Conservation (phyloP, 2,888 invertebrate genomes). For the Buathra laborator region DNA sequence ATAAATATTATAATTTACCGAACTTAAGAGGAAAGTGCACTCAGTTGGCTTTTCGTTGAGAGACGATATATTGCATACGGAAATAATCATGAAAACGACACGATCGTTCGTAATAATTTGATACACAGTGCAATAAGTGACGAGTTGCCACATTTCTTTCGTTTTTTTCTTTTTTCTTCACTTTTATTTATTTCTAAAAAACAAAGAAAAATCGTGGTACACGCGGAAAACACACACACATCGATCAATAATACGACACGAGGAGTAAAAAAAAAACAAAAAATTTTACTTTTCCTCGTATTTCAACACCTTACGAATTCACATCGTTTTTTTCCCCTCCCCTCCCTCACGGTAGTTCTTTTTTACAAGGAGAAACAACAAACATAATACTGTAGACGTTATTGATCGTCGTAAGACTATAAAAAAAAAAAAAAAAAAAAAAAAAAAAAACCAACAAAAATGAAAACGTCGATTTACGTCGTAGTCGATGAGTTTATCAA, state of each 20-base stretch:
- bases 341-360: slow-evolving; percentile 67
- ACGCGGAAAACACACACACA: slow-evolving; percentile 9
- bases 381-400: slow-evolving; percentile 76
- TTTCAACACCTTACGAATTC: slow-evolving; percentile 21
- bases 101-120: background rate
- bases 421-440: slow-evolving; percentile 11
- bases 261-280: slow-evolving; percentile 5
- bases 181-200: slow-evolving; percentile 51
- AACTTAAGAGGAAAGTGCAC: slow-evolving; percentile 39
- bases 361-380: slow-evolving; percentile 76
- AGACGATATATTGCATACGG: slow-evolving; percentile 8
- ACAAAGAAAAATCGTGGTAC: slow-evolving; percentile 15
- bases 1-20: slow-evolving; percentile 51
- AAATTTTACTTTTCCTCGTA: slow-evolving; percentile 31
- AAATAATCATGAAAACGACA: slow-evolving; percentile 2
- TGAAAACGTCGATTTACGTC: slow-evolving; percentile 53
- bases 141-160: slow-evolving; percentile 27
- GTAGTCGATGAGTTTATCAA: slow-evolving; percentile 24
- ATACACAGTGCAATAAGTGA: slow-evolving; percentile 45
- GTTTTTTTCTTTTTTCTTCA: slow-evolving; percentile 19
- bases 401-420: slow-evolving; percentile 70
- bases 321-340: slow-evolving; percentile 44
- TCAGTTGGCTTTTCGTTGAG: slow-evolving; percentile 38
- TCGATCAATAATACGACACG: slow-evolving; percentile 9
- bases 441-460: background rate